phyloP scores from a whole-genome alignment of 2,113 vertebrate species.

The Mionectes macconnelli region DNA sequence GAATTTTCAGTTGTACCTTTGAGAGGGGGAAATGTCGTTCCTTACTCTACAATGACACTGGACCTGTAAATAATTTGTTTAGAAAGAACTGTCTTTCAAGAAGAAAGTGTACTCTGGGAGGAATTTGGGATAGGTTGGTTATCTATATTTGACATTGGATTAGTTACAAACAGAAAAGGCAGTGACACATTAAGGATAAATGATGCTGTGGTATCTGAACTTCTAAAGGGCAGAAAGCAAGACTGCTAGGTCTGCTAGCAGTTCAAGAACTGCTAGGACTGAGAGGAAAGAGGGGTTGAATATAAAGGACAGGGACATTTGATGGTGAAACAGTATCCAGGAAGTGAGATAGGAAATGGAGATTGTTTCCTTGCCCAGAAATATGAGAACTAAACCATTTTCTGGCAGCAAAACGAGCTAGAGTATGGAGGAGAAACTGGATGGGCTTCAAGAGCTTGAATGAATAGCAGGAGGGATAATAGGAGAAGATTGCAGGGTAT shows the following conservation, averaged over 20 bases:
- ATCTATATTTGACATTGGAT: not conserved
- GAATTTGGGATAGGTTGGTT: not conserved
- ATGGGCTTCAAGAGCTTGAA: constrained; percentile 56
- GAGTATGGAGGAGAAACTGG: constrained; percentile 40
- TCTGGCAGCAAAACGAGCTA: constrained; percentile 44
- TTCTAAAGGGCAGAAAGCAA: not conserved
- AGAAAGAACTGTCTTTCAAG: not conserved
- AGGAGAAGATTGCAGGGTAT: constrained; percentile 53
- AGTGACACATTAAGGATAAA: not conserved
- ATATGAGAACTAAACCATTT: constrained; percentile 39
- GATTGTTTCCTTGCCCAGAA: constrained; percentile 44
- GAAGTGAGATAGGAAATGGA: constrained; percentile 43
- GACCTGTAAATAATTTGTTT: not conserved
- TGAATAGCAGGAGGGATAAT: constrained; percentile 41
- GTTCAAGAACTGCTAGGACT: not conserved
- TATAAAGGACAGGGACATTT: not conserved
- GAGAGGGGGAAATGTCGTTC: not conserved
- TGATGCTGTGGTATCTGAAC: not conserved
- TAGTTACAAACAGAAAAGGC: not conserved
- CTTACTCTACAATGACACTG: not conserved
- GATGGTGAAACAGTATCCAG: constrained; percentile 4
- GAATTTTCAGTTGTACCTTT: not conserved
- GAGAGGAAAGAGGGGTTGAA: not conserved
- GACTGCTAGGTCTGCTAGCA: not conserved
- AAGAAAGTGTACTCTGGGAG: not conserved